Evolutionary conservation across 1,140 invertebrate species (phyloP), one percentile per base, ranked within the genome.

Genomic region (Drosophila sucinea): DNA sequence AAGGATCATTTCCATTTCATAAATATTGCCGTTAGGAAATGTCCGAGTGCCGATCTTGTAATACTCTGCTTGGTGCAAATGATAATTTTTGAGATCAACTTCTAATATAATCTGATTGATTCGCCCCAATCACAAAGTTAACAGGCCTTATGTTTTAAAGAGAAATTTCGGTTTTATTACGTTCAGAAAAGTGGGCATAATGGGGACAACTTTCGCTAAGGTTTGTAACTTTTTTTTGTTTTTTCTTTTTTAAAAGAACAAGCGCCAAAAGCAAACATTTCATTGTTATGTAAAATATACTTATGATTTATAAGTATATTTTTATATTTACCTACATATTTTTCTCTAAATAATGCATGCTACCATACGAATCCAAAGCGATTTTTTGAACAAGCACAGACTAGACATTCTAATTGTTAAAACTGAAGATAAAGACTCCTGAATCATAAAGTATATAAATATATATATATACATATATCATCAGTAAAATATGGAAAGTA

Each of bases 151-250:
- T 51, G 44, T 51, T 51, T 51, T 51, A 51, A 77, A 70, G 74
- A 77, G 61, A 70, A 77, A 77, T 70, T 77, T 29, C 40, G 33
- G 55, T 77, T 64, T 77, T 71, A 77, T 77, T 77, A 60, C 64
- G 38, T 40, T 35, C n/a, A 35, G 38, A 38, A 35, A 61, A 44
- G 40, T 44, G 44, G 44, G 38, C 58, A 38, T 77, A 71, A 77
- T 77, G 73, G 74, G 61, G 57, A 77, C 67, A 67, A 77, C 75
- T 77, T 77, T 77, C 75, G 74, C 58, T 77, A 44, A 38, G 64
- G 67, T 60, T 47, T 63, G 75, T 41, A 30, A 63, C 60, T 35
- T 41, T 17, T 32, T 38, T 38, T 38, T 38, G 35, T 35, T 35
- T 3, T 35, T 35, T 35, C 8, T 35, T 62, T 30, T 30, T n/a